phyloP scores from a whole-genome alignment of 2,113 vertebrate species.

The Antigone vipio region DNA sequence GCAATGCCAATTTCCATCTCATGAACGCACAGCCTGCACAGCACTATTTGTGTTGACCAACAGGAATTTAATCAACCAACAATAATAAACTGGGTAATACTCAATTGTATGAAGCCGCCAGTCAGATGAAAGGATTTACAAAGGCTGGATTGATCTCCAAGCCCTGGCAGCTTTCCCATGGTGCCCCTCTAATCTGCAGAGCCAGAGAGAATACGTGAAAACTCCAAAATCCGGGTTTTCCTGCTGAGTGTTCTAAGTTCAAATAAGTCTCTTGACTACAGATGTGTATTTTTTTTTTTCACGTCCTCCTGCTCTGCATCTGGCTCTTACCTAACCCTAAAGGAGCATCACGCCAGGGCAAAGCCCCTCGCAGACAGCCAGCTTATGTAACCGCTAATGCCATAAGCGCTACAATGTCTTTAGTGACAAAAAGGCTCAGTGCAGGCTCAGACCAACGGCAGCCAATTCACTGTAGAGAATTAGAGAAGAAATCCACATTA shows the following conservation, averaged over 20 bases:
- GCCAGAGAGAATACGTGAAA: constrained; percentile 34
- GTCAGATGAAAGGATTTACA: constrained; percentile 71
- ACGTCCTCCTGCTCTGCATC: neutral
- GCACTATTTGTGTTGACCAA: constrained; percentile 68
- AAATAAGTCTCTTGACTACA: neutral
- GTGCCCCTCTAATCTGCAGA: constrained; percentile 46
- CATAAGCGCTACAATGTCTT: constrained; percentile 38
- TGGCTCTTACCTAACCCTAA: constrained; percentile 35
- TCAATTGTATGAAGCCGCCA: constrained; percentile 54
- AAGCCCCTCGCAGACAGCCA: constrained; percentile 10
- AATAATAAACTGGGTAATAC: constrained; percentile 70
- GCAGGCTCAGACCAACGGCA: neutral
- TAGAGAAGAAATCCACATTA: neutral
- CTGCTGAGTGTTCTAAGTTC: neutral
- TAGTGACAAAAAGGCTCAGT: constrained; percentile 49
- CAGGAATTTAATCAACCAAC: constrained; percentile 67
- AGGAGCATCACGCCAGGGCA: constrained; percentile 22
- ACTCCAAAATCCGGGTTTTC: neutral
- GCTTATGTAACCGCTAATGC: constrained; percentile 53
- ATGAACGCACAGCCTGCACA: neutral
- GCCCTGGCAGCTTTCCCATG: constrained; percentile 71
- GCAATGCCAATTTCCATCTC: constrained; percentile 26
- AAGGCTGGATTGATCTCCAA: constrained; percentile 60
- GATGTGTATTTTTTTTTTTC: neutral
- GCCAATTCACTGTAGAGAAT: neutral